Conservation (phyloP, 1,140 invertebrate species). For the Trichonephila clavipes region DNA sequence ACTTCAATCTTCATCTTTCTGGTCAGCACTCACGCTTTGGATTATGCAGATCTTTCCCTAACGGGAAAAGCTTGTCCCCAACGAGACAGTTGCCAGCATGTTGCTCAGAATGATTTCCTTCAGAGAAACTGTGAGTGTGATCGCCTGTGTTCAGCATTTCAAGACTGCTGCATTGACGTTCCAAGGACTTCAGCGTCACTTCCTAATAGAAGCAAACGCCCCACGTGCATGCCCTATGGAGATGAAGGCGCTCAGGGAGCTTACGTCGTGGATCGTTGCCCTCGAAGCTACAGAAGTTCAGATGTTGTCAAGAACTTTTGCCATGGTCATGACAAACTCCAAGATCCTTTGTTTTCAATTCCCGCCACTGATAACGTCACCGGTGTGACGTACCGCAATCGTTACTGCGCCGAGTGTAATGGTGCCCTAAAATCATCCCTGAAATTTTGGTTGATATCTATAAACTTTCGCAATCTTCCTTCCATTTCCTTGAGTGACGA, state of each 20-base stretch:
- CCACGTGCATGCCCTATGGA: not conserved
- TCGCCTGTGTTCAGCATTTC: not conserved
- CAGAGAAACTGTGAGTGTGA: not conserved
- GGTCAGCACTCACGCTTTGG: not conserved
- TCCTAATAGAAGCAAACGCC: not conserved
- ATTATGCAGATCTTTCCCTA: not conserved
- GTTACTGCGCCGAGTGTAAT: not conserved
- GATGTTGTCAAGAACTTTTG: not conserved
- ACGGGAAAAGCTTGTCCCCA: not conserved
- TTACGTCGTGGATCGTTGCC: not conserved
- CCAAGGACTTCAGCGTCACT: no score
- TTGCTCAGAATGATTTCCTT: not conserved
- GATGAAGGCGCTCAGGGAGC: not conserved
- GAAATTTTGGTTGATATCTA: not conserved
- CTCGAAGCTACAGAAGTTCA: not conserved
- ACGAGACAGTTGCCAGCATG: not conserved
- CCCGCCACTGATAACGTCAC: not conserved
- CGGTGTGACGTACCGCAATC: not conserved
- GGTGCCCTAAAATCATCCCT: not conserved
- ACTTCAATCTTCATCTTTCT: not conserved
- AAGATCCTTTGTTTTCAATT: not conserved
- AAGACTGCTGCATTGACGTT: not conserved
- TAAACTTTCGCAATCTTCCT: not conserved
- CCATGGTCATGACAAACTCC: not conserved
- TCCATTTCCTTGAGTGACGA: not conserved